phyloP scores from a whole-genome alignment of 2,888 invertebrate genomes.

The Agriopis aurantiaria region DNA sequence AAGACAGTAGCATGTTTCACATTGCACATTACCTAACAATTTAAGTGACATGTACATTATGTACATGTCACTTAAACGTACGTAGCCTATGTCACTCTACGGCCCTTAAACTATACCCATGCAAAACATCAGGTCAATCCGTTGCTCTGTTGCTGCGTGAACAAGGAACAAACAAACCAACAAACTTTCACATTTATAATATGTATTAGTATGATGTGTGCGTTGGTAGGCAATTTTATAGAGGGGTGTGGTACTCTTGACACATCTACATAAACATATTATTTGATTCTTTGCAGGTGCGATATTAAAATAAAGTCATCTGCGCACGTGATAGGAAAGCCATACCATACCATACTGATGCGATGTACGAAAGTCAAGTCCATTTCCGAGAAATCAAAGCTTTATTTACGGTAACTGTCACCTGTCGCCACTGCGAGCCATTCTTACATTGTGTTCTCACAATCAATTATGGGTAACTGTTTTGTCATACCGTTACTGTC shows the following conservation, averaged over 20 bases:
- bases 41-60: neutral
- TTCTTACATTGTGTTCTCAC: conserved; percentile 45
- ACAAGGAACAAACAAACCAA: no score
- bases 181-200: no score
- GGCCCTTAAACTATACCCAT: no score
- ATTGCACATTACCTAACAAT: neutral
- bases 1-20: neutral
- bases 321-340: conserved; percentile 72
- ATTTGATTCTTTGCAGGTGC: neutral
- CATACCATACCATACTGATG: conserved; percentile 31
- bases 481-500: conserved; percentile 19
- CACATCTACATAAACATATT: conserved; percentile 6
- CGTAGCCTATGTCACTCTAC: no score
- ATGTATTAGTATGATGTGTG: no score
- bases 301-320: conserved; percentile 82
- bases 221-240: neutral
- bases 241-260: neutral
- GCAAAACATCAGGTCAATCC: no score
- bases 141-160: no score
- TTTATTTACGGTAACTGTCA: conserved; percentile 36
- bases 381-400: conserved; percentile 46
- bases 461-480: conserved; percentile 21
- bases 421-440: conserved; percentile 35
- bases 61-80: no score
- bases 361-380: conserved; percentile 13